Conservation (phyloP, 2,888 invertebrate species). For the Rhagophthalmus giganteus region DNA sequence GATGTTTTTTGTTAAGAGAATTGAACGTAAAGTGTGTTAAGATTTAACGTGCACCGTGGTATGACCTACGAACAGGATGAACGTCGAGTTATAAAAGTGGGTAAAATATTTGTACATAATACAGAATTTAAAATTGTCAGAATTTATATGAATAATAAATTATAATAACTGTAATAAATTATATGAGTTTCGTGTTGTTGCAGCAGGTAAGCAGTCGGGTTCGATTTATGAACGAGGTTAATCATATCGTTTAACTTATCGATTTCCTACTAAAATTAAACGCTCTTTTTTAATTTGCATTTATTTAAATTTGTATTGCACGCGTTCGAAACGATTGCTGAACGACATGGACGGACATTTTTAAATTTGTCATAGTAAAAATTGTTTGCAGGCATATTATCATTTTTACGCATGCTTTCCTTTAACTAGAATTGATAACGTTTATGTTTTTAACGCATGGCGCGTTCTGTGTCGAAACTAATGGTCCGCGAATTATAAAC, state of each 20-base stretch:
- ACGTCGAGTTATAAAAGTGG: conserved; percentile 6
- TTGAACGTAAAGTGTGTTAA: conserved; percentile 8
- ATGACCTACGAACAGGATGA: conserved; percentile 12
- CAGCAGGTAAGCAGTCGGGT: not conserved
- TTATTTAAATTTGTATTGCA: too few relatives aligned
- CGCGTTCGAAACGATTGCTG: too few relatives aligned
- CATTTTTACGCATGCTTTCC: conserved; percentile 17
- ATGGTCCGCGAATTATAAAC: conserved; percentile 25
- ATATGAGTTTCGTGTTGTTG: conserved; percentile 1
- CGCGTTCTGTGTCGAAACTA: conserved; percentile 2
- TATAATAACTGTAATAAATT: conserved; percentile 8
- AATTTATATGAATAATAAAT: conserved; percentile 9
- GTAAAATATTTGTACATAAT: conserved; percentile 12
- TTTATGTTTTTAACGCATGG: conserved; percentile 14
- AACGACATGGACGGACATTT: not conserved
- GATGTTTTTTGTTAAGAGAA: not conserved
- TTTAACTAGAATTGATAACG: conserved; percentile 16
- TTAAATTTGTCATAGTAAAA: conserved; percentile 10
- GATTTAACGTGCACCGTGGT: conserved; percentile 1
- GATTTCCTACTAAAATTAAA: too few relatives aligned
- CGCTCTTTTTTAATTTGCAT: too few relatives aligned
- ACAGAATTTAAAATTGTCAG: conserved; percentile 5
- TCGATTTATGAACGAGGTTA: conserved; percentile 4
- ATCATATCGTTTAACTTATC: too few relatives aligned
- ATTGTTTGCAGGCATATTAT: conserved; percentile 7